Base-by-base conservation (phyloP, 2,113 vertebrate species). In the Gambusia holbrooki region DNA sequence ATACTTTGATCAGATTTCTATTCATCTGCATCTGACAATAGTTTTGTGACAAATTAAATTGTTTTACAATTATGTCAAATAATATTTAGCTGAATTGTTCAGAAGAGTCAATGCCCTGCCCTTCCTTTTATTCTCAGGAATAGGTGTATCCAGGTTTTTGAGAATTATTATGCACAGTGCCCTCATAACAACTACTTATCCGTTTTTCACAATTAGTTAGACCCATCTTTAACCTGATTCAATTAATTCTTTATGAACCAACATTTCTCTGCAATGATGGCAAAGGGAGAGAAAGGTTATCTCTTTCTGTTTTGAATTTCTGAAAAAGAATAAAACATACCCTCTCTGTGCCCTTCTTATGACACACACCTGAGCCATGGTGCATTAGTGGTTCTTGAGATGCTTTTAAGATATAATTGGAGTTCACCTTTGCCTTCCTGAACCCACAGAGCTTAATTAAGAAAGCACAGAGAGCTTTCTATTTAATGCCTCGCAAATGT, bases 381-480 rank as follows among this genome's bases (percentile, higher is more conserved):
- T 19, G 14, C 48, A 69, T 69, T 32, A 54, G 19, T 54, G 42
- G 67, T 69, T 54, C 45, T 69, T 33, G 45, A 69, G 67, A 69
- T 69, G 67, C 45, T 69, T 69, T 32, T 30, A 69, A 45, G 48
- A 33, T 17, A n/a, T 69, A 54, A 54, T 54, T 69, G 29, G 11
- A n/a, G 45, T 69, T 69, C 35, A 32, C 45, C 67, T 69, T 29
- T 54, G 37, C 22, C 29, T 69, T 25, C 25, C 48, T 54, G 67
- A 69, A 69, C 48, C 22, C 9, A 54, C 10, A n/a, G 67, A 54
- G 51, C 66, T 29, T 69, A 29, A 29, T 69, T 48, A 69, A 30
- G 42, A 12, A 30, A 42, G 17, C 42, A 14, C 28, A 54, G 13
- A 54, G 37, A 8, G 65, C 37, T 45, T 67, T 45, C 37, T 32